Conservation (phyloP, 2,797 vertebrate species). For the Fundulus diaphanus region DNA sequence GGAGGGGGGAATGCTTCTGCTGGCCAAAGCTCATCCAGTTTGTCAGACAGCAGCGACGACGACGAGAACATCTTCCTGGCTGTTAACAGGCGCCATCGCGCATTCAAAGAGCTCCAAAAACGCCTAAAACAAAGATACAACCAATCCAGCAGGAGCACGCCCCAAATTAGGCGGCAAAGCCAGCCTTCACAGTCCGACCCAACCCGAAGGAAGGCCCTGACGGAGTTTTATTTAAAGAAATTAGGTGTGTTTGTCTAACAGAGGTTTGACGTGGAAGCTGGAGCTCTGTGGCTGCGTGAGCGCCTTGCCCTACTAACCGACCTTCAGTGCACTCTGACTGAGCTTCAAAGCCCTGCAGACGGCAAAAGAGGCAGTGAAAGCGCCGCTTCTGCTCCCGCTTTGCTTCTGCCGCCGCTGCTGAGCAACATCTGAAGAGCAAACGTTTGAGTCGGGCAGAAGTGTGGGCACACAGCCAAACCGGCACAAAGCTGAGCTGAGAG, state of each 20-base stretch:
- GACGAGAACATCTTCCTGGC: constrained; percentile 2
- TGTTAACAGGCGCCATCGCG: not conserved
- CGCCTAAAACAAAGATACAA: not conserved
- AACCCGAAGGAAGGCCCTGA: not conserved
- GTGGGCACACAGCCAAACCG: constrained; percentile 5
- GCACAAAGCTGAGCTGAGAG: constrained; percentile 7
- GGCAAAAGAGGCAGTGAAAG: constrained; percentile 8
- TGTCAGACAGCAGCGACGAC: constrained; percentile 40
- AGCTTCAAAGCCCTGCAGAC: constrained; percentile 7
- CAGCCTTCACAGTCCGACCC: not conserved
- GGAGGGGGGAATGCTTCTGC: not conserved
- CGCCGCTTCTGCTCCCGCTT: constrained; percentile 4
- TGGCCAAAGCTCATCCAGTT: not conserved
- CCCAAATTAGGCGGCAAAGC: not conserved
- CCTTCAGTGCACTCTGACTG: not conserved
- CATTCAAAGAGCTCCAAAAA: not conserved
- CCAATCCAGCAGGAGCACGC: not conserved
- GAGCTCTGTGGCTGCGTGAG: not conserved
- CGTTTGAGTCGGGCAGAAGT: not conserved
- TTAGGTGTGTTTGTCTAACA: constrained; percentile 45
- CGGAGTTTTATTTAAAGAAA: not conserved
- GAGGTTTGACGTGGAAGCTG: not conserved
- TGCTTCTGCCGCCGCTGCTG: constrained; percentile 11
- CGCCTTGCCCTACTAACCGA: constrained; percentile 7
- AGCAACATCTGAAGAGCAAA: constrained; percentile 17